Percentiles rank a stretch among this genome's conserved stretches.
phyloP scores from a whole-genome alignment of 2,888 invertebrate genomes.

The Drosophila robusta region DNA sequence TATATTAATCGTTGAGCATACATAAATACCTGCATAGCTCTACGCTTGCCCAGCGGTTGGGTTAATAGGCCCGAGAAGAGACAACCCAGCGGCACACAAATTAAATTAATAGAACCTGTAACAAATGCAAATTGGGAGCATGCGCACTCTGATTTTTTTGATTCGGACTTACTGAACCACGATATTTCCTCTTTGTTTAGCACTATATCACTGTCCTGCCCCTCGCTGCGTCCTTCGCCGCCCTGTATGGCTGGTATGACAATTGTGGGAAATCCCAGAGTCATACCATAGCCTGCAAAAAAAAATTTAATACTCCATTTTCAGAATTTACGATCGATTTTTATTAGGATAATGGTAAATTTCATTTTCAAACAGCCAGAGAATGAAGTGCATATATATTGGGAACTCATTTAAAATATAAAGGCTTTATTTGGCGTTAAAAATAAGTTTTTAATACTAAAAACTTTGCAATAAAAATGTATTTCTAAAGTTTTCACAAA shows the following conservation, averaged over 20 bases:
- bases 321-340: not conserved
- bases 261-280: slow-evolving; percentile 92
- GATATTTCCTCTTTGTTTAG: slow-evolving; percentile 89
- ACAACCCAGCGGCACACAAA: slow-evolving; percentile 92
- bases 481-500: not conserved
- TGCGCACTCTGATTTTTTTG: not conserved
- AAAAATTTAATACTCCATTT: not conserved
- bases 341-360: not conserved
- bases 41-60: slow-evolving; percentile 89
- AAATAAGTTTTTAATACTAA: not conserved
- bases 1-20: not conserved
- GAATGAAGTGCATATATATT: slow-evolving; percentile 32
- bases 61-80: slow-evolving; percentile 90
- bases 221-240: slow-evolving; percentile 83
- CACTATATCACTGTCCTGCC: slow-evolving; percentile 84
- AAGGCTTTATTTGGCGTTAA: no score
- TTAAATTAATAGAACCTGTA: slow-evolving; percentile 91
- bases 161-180: slow-evolving; percentile 89
- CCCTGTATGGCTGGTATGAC: slow-evolving; percentile 91
- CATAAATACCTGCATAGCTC: slow-evolving; percentile 90
- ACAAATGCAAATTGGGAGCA: not conserved
- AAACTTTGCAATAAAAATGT: not conserved
- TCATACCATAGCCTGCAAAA: slow-evolving; percentile 89
- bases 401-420: not conserved
- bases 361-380: not conserved